Conservation (phyloP, 2,113 vertebrate species). For the Ammodytes marinus region DNA sequence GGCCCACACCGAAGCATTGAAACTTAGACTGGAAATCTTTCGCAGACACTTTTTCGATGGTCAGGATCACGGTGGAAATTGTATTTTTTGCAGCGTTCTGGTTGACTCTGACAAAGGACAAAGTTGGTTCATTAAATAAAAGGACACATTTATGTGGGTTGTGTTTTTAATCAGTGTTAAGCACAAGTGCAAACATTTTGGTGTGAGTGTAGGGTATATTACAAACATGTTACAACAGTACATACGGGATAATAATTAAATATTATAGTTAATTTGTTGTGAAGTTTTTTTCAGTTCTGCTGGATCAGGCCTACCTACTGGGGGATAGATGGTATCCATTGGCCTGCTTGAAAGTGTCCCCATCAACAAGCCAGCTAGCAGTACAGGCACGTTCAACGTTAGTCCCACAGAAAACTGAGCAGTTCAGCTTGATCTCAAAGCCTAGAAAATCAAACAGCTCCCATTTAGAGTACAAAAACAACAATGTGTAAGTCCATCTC, state of each 20-base stretch:
- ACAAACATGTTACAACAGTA: background rate
- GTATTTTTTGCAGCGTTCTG: accelerated
- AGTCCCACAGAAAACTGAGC: slow-evolving; percentile 67
- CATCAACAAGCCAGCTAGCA: slow-evolving; percentile 45
- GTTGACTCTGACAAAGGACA: background rate
- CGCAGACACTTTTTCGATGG: slow-evolving; percentile 67
- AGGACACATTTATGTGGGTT: background rate
- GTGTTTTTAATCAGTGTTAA: background rate
- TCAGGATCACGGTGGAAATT: slow-evolving; percentile 45
- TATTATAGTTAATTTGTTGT: background rate
- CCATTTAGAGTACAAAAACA: too few relatives aligned
- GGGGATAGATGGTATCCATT: slow-evolving; percentile 10
- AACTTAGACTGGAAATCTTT: slow-evolving; percentile 63
- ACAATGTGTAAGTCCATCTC: too few relatives aligned
- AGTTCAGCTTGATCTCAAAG: slow-evolving; percentile 51
- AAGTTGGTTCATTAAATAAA: background rate
- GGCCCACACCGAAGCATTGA: background rate
- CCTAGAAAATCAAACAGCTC: slow-evolving; percentile 41
- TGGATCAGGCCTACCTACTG: slow-evolving; percentile 11
- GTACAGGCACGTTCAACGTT: accelerated
- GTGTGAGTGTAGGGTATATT: background rate
- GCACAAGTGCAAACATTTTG: background rate
- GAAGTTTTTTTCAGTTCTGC: background rate
- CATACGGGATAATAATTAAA: background rate
- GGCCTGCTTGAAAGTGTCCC: accelerated